Conservation (phyloP, 1,140 invertebrate genomes). For the Hydropsyche tenuis region DNA sequence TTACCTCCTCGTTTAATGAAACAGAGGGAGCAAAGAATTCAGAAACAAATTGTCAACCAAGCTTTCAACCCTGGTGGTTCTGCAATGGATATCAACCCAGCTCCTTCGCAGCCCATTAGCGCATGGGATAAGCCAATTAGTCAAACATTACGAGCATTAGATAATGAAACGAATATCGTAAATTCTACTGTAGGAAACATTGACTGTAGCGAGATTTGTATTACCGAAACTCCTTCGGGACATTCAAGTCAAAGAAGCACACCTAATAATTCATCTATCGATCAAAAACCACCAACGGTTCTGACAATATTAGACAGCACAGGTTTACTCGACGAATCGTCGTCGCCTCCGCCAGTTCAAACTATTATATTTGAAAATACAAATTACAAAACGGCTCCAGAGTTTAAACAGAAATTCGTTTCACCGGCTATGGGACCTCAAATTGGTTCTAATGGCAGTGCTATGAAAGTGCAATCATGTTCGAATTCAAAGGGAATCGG, state of each 20-base stretch:
- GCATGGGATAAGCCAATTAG: constrained; percentile 87
- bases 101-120: constrained; percentile 74
- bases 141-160: constrained; percentile 65
- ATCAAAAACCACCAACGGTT: constrained; percentile 55
- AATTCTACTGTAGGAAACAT: constrained; percentile 56
- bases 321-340: constrained; percentile 71
- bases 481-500: constrained; percentile 48
- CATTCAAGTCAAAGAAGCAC: constrained; percentile 66
- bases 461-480: constrained; percentile 53
- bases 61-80: constrained; percentile 54
- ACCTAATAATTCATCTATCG: constrained; percentile 63
- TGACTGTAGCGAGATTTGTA: constrained; percentile 56
- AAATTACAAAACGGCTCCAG: constrained; percentile 77
- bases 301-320: constrained; percentile 56
- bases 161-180: constrained; percentile 42
- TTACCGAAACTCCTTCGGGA: constrained; percentile 55
- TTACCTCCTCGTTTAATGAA: constrained; percentile 84
- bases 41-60: constrained; percentile 39
- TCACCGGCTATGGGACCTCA: constrained; percentile 57
- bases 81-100: constrained; percentile 59
- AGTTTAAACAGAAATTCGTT: constrained; percentile 69
- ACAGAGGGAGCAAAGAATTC: constrained; percentile 65
- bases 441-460: constrained; percentile 48
- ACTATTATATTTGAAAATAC: constrained; percentile 93
- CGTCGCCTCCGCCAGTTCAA: constrained; percentile 77